Percentiles rank a stretch among this genome's conserved stretches.
Evolutionary conservation across 2,113 vertebrate species (phyloP).

Genomic region (Phocoena sinus): DNA sequence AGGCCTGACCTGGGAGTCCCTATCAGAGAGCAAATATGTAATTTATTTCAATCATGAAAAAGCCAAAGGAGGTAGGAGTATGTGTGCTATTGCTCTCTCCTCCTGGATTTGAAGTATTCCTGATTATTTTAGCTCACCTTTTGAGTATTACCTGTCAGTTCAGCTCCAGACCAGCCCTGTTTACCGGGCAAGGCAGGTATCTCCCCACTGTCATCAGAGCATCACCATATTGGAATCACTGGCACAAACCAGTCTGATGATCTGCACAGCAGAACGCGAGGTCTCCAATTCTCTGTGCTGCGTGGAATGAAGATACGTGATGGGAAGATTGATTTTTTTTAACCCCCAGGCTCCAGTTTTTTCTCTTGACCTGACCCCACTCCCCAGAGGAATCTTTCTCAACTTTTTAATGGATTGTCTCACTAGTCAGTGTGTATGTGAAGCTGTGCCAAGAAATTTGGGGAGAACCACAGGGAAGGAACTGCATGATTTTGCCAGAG

Average conservation of each 20-base stretch:
- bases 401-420: slow-evolving; percentile 35
- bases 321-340: background rate
- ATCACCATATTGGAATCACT: background rate
- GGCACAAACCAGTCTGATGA: background rate
- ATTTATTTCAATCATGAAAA: slow-evolving; percentile 2
- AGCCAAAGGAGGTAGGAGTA: background rate
- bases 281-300: background rate
- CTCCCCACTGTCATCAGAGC: background rate
- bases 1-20: slow-evolving; percentile 34
- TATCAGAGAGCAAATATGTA: background rate
- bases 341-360: background rate
- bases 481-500: background rate
- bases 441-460: background rate
- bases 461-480: background rate
- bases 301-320: background rate
- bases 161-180: background rate
- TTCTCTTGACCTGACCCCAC: background rate
- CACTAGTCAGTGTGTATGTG: background rate
- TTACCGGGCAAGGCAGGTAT: background rate
- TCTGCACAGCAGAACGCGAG: background rate
- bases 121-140: background rate
- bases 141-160: background rate
- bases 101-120: background rate
- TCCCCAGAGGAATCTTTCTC: slow-evolving; percentile 26
- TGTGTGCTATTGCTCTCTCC: background rate